phyloP scores from a whole-genome alignment of 2,113 vertebrate genomes.

The Orcinus orca region DNA sequence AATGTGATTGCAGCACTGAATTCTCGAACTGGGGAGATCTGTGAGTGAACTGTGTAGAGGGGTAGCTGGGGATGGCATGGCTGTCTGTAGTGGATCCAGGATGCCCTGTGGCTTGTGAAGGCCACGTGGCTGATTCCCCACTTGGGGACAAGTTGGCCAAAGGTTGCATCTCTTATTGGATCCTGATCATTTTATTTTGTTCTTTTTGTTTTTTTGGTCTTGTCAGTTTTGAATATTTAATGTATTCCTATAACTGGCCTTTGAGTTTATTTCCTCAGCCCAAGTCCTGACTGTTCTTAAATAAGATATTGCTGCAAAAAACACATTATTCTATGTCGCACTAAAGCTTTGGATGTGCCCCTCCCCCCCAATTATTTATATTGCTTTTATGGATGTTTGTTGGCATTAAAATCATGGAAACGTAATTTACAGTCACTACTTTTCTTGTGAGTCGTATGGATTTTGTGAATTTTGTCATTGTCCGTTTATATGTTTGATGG shows the following conservation, averaged over 20 bases:
- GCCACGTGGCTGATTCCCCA: not conserved
- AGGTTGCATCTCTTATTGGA: not conserved
- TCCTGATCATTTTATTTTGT: not conserved
- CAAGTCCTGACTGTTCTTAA: not conserved
- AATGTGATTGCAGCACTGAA: slow-evolving; percentile 95
- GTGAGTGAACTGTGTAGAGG: slow-evolving; percentile 83
- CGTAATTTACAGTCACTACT: not conserved
- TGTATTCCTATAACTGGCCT: not conserved
- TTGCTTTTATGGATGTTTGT: not conserved
- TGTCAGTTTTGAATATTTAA: not conserved
- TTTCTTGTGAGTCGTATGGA: not conserved
- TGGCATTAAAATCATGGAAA: not conserved
- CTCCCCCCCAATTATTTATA: not conserved
- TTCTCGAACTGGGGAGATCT: slow-evolving; percentile 92
- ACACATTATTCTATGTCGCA: not conserved
- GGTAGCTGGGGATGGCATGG: not conserved
- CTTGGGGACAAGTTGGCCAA: not conserved
- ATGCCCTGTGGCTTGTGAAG: no score
- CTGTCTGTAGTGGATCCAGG: not conserved
- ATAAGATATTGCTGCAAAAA: not conserved
- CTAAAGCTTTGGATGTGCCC: not conserved
- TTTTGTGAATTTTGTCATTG: not conserved
- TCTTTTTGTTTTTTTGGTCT: not conserved
- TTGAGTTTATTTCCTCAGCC: not conserved
- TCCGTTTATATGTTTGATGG: not conserved